Conservation (phyloP, 2,888 invertebrate species). For the Eudemis profundana region DNA sequence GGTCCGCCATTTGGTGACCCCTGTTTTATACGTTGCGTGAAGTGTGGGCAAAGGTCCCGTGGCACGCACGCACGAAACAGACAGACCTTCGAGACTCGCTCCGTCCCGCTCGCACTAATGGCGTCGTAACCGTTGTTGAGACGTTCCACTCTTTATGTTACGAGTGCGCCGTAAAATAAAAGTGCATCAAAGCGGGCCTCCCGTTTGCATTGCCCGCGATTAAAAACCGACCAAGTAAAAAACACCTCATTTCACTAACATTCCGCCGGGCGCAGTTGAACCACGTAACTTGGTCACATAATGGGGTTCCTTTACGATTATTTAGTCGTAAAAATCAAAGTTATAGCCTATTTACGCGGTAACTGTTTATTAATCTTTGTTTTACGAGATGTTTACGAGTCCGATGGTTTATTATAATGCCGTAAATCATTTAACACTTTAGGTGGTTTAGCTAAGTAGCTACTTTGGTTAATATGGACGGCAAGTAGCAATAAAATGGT, state of each 20-base stretch:
- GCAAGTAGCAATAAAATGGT: slow-evolving; percentile 45
- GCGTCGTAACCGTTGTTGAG: slow-evolving; percentile 77
- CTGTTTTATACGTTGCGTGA: slow-evolving; percentile 2
- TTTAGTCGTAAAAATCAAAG: slow-evolving; percentile 87
- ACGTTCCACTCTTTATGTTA: slow-evolving; percentile 83
- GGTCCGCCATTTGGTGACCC: too few species aligned
- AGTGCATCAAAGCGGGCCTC: slow-evolving; percentile 81
- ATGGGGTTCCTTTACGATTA: slow-evolving; percentile 85
- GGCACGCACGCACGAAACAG: slow-evolving; percentile 52
- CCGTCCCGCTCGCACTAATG: slow-evolving; percentile 63
- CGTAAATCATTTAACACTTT: slow-evolving; percentile 81
- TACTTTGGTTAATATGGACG: slow-evolving; percentile 42
- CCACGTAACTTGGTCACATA: slow-evolving; percentile 64
- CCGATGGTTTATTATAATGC: slow-evolving; percentile 82
- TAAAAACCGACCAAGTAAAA: slow-evolving; percentile 69
- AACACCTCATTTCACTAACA: slow-evolving; percentile 50
- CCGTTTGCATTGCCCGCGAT: slow-evolving; percentile 82
- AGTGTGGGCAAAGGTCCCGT: slow-evolving; percentile 7
- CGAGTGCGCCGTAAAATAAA: slow-evolving; percentile 83
- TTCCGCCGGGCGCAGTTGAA: slow-evolving; percentile 50
- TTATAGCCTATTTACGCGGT: slow-evolving; percentile 85
- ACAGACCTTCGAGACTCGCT: slow-evolving; percentile 49
- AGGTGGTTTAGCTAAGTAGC: slow-evolving; percentile 50
- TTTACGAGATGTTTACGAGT: slow-evolving; percentile 72
- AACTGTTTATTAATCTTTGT: slow-evolving; percentile 85